A percentile compares a stretch with the other conserved stretches of the same genome.
Conservation (phyloP, 2,113 vertebrate species). For the Paramisgurnus dabryanus region DNA sequence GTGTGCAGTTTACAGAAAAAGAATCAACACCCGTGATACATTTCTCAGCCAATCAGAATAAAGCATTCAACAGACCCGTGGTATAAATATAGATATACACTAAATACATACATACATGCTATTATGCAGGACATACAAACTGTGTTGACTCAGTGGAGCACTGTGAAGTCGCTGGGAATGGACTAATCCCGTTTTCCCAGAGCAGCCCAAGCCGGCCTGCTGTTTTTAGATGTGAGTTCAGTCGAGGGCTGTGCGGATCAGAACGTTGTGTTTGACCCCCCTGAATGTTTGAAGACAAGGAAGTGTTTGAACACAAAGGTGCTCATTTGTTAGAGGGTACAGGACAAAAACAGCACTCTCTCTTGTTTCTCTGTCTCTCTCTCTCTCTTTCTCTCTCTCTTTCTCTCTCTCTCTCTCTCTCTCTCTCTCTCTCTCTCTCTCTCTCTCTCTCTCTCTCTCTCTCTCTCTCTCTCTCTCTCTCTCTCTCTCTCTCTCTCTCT, state of each 20-base stretch:
- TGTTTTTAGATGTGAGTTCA: constrained; percentile 41
- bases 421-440: too few relatives aligned
- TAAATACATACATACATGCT: too few relatives aligned
- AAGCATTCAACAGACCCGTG: too few relatives aligned
- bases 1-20: too few relatives aligned
- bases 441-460: too few relatives aligned
- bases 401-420: too few relatives aligned
- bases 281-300: constrained; percentile 36
- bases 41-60: too few relatives aligned
- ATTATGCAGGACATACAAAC: not conserved
- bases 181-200: constrained; percentile 34
- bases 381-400: not conserved
- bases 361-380: constrained; percentile 22
- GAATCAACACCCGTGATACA: too few relatives aligned
- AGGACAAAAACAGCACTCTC: constrained; percentile 29
- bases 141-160: not conserved
- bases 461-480: too few relatives aligned
- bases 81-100: too few relatives aligned
- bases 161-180: constrained; percentile 18
- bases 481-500: too few relatives aligned
- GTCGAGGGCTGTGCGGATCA: constrained; percentile 8
- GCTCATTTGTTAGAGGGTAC: constrained; percentile 37
- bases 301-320: constrained; percentile 40
- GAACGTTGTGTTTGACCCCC: constrained; percentile 34
- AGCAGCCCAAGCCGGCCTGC: constrained; percentile 12